Conservation (phyloP, 2,113 vertebrate species). For the Larimichthys crocea region DNA sequence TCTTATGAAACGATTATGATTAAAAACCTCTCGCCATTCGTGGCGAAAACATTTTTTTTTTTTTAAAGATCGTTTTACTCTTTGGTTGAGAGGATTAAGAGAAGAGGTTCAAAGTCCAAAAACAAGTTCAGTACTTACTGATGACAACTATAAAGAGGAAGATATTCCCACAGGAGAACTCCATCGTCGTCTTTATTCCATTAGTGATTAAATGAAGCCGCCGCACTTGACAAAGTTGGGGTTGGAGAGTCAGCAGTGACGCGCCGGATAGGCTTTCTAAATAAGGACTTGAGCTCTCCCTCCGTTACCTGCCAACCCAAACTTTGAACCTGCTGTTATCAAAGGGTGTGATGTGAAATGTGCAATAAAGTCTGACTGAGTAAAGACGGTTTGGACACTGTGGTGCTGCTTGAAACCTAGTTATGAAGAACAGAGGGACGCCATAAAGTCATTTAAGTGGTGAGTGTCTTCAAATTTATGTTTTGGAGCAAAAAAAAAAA, state of each 20-base stretch:
- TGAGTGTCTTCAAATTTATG: background rate
- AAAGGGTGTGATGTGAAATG: background rate
- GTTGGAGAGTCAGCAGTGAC: slow-evolving; percentile 33
- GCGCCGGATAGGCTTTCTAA: slow-evolving; percentile 31
- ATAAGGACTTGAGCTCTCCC: slow-evolving; percentile 37
- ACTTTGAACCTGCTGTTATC: slow-evolving; percentile 9
- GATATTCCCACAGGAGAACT: slow-evolving; percentile 31
- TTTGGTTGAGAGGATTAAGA: background rate
- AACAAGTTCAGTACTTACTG: slow-evolving; percentile 56
- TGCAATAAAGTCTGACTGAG: background rate
- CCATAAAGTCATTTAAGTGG: too few relatives aligned
- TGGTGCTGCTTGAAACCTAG: background rate
- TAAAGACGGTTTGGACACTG: background rate
- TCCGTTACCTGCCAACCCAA: slow-evolving; percentile 15
- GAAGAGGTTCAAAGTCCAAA: background rate
- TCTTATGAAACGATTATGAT: background rate
- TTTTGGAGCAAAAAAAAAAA: background rate
- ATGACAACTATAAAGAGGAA: slow-evolving; percentile 43
- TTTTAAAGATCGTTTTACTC: background rate
- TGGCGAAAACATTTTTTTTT: background rate
- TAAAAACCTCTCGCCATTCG: background rate
- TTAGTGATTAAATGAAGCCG: slow-evolving; percentile 27
- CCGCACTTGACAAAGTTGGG: slow-evolving; percentile 57
- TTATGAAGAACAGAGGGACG: background rate
- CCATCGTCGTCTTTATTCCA: slow-evolving; percentile 67